phyloP scores from a whole-genome alignment of 2,797 vertebrate genomes.

The Etheostoma perlongum region DNA sequence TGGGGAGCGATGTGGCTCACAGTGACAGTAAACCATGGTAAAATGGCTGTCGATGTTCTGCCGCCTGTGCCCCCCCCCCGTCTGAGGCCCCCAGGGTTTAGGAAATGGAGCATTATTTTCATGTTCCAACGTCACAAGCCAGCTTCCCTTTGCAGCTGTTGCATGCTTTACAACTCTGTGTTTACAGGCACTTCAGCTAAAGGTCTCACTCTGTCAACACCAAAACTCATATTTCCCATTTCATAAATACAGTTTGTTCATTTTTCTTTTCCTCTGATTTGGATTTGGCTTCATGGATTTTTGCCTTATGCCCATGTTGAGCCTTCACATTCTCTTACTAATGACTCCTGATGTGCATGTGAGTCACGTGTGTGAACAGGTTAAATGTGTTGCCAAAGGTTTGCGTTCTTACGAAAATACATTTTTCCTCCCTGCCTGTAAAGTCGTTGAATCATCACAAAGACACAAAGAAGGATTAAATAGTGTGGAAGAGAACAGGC shows the following conservation, averaged over 20 bases:
- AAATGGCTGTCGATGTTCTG: slow-evolving; percentile 74
- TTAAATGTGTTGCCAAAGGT: slow-evolving; percentile 79
- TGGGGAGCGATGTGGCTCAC: slow-evolving; percentile 57
- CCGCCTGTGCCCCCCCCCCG: slow-evolving; percentile 26
- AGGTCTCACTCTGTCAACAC: slow-evolving; percentile 46
- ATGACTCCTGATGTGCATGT: slow-evolving; percentile 68
- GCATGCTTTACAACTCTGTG: slow-evolving; percentile 83
- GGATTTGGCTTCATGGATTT: slow-evolving; percentile 16
- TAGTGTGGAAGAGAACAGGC: slow-evolving; percentile 54
- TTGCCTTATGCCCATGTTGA: slow-evolving; percentile 16
- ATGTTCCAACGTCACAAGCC: slow-evolving; percentile 81
- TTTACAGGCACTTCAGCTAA: slow-evolving; percentile 66
- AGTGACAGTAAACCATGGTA: slow-evolving; percentile 69
- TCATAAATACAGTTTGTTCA: slow-evolving; percentile 26
- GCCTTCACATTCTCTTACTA: slow-evolving; percentile 64
- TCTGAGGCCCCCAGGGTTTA: slow-evolving; percentile 76
- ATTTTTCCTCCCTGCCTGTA: slow-evolving; percentile 69
- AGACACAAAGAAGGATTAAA: slow-evolving; percentile 71
- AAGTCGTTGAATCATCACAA: slow-evolving; percentile 81
- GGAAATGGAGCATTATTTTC: slow-evolving; percentile 86
- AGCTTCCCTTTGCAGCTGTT: slow-evolving; percentile 92
- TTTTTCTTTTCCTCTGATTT: slow-evolving; percentile 6
- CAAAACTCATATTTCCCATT: slow-evolving; percentile 51
- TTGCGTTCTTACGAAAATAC: slow-evolving; percentile 67
- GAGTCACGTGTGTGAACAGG: slow-evolving; percentile 77